Evolutionary conservation across 1,140 invertebrate genomes (phyloP), one percentile per base, ranked within the genome.

Genomic region (Globodera rostochiensis): DNA sequence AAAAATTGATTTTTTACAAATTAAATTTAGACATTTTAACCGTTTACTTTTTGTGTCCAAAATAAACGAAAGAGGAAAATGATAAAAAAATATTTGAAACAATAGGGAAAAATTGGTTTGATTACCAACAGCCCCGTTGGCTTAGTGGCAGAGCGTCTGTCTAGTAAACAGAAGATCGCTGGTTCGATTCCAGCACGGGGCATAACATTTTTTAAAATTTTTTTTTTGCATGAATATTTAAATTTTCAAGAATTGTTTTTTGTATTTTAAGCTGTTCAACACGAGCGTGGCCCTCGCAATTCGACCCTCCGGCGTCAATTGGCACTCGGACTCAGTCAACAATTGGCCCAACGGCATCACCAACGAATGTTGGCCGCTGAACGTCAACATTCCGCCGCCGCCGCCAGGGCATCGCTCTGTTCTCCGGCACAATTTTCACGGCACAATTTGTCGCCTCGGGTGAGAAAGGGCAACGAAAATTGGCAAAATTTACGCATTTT

Each of bases 111-210:
- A 36, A 36, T 36, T 36, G 36, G 2, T 36, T 36, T 3, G 2
- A 36, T 36, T 36, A 2, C 1, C 36, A 36, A 36, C 36, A 19
- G 74, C 74, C 66, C 74, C 50, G 57, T 64, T 76, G 66, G 74
- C 74, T 76, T 66, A 76, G 74, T 76, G 85, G 85, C 81, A 86
- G 85, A 86, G 84, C 84, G 82, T 87, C 86, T 83, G 87, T 88
- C 86, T 88, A 84, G 82, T 86, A 87, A 87, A 87, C 84, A 81
- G 86, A 88, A 88, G 82, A 83, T 84, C 87, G 84, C 82, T 84
- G 86, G 86, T 83, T 88, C 80, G 86, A 88, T 86, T 84, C 84
- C 86, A 79, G 80, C 78, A 86, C 83, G 86, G 81, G 83, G 84
- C 82, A 86, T 4, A 8, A 19, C 67, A 49, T 19, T 84, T 82